phyloP scores from a whole-genome alignment of 2,797 vertebrate genomes.

The Nyctibius grandis region DNA sequence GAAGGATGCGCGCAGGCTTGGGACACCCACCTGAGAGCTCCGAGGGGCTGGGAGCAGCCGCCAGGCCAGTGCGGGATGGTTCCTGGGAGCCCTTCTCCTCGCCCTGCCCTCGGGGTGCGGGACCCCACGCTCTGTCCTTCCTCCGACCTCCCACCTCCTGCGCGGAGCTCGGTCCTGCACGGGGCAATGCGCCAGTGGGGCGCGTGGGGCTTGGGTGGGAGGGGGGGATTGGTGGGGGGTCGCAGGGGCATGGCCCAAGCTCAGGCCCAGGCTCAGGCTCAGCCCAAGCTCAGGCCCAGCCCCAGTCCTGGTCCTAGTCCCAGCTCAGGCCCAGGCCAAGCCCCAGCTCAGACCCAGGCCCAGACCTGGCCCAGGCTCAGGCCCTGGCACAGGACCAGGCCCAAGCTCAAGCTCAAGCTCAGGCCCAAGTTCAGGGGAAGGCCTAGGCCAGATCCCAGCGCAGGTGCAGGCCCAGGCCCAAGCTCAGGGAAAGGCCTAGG shows the following conservation, averaged over 20 bases:
- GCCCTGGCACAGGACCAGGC: too few relatives aligned
- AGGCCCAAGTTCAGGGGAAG: too few relatives aligned
- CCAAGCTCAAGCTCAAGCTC: too few relatives aligned
- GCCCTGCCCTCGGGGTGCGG: accelerated
- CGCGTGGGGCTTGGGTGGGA: accelerated
- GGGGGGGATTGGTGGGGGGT: background rate
- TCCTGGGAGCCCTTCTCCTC: background rate
- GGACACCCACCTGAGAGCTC: accelerated
- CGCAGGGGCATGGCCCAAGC: accelerated
- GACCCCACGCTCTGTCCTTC: background rate
- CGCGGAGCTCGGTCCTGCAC: accelerated
- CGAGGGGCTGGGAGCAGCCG: accelerated
- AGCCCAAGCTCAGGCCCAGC: background rate
- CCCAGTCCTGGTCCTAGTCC: too few relatives aligned
- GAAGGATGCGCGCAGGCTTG: too few relatives aligned
- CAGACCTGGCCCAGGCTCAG: too few relatives aligned
- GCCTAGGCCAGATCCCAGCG: too few relatives aligned
- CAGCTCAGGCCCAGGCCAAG: background rate
- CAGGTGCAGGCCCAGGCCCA: too few relatives aligned
- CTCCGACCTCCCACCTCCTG: background rate
- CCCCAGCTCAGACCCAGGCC: background rate
- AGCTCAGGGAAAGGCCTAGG: too few relatives aligned
- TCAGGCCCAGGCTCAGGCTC: too few relatives aligned
- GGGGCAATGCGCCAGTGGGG: accelerated
- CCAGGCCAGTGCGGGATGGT: accelerated